These are phyloP conservation scores for Chloropsis cyanopogon DNA, from an alignment of 2,113 vertebrate genomes.

Conservation along the genomic window DNA sequence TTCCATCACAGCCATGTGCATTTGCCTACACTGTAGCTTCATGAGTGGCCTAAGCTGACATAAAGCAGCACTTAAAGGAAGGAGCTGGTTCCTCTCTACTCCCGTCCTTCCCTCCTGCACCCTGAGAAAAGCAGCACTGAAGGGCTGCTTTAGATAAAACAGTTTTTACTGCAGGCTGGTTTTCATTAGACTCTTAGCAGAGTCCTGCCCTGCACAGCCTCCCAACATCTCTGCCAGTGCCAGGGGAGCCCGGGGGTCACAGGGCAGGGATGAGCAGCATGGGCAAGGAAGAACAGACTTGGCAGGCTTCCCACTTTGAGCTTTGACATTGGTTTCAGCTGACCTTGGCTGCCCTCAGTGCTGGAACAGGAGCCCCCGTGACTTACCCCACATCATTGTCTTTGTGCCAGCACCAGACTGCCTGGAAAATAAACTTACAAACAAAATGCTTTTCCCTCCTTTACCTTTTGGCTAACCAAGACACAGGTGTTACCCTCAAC, in stretches of 20 bases:
- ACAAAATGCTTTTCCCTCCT: neutral
- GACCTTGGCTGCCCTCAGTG: neutral
- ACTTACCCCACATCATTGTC: neutral
- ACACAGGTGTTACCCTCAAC: neutral
- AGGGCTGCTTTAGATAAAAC: neutral
- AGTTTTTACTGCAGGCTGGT: neutral
- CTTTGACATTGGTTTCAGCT: neutral
- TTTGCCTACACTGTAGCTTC: neutral
- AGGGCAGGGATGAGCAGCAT: neutral
- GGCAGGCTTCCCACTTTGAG: neutral
- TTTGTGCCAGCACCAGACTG: neutral
- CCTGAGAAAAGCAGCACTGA: neutral
- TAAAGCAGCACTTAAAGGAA: neutral
- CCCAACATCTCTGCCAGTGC: neutral
- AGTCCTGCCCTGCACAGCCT: neutral
- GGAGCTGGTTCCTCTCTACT: neutral
- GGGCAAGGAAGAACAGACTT: neutral
- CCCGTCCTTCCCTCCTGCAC: too few relatives aligned
- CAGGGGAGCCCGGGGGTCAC: neutral
- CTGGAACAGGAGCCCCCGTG: neutral
- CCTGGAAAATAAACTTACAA: neutral
- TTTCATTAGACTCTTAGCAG: neutral
- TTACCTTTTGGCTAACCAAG: neutral
- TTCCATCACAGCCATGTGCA: accelerated
- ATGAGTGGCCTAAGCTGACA: neutral